phyloP scores from a whole-genome alignment of 1,140 invertebrate species.

The Riptortus pedestris region DNA sequence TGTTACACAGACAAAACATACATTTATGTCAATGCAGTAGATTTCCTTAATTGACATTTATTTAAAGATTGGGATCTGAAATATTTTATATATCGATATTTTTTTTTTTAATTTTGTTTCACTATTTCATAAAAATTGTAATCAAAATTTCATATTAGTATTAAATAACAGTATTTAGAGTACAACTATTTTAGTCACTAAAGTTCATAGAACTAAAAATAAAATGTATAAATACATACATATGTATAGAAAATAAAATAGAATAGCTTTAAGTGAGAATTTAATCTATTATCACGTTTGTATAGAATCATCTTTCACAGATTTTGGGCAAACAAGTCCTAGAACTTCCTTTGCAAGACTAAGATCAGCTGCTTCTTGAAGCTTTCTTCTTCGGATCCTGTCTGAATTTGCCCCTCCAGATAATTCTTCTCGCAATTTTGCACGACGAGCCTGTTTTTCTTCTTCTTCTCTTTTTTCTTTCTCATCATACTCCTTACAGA shows the following conservation, averaged over 20 bases:
- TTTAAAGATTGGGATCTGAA: no score
- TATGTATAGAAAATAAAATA: not conserved
- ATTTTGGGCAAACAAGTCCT: slow-evolving; percentile 1
- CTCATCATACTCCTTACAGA: slow-evolving; percentile 24
- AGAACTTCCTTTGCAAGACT: slow-evolving; percentile 19
- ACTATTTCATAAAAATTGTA: no score
- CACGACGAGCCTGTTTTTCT: slow-evolving; percentile 7
- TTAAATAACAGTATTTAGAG: no score
- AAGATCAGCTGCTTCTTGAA: slow-evolving; percentile 22
- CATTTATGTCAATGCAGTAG: no score
- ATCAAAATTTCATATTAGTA: no score
- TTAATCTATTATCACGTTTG: slow-evolving; percentile 11
- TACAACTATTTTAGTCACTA: no score
- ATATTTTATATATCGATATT: no score
- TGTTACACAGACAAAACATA: no score
- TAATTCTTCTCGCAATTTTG: not conserved
- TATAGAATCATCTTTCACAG: slow-evolving; percentile 11
- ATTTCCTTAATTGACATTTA: no score
- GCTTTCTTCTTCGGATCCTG: slow-evolving; percentile 9
- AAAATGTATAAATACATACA: not conserved
- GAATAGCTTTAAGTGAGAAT: not conserved
- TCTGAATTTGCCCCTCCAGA: slow-evolving; percentile 1
- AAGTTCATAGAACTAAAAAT: no score
- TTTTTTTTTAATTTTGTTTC: no score
- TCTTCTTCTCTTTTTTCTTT: slow-evolving; percentile 27